Percentiles rank a stretch among this genome's conserved stretches.
Conservation (phyloP, 92 coral and sea anemone species). For the Montipora capitata region DNA sequence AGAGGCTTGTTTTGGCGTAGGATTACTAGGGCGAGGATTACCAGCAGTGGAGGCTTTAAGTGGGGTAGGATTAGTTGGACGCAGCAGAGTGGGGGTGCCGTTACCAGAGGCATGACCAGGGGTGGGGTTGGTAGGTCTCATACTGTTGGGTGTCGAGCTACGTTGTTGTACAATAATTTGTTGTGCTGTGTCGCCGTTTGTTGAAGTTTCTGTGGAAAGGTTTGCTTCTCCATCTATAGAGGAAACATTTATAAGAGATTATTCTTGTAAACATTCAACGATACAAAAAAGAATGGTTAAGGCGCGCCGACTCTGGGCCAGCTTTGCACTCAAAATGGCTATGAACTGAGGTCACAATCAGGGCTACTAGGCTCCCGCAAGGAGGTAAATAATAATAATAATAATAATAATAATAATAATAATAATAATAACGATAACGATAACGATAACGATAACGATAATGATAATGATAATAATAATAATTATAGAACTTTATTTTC, state of each 20-base stretch:
- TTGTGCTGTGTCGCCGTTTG: constrained; percentile 39
- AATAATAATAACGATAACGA: too few species aligned
- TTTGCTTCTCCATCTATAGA: constrained; percentile 14
- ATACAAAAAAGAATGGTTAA: too few species aligned
- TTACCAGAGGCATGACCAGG: constrained; percentile 96
- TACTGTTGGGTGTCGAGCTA: constrained; percentile 85
- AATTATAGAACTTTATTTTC: too few species aligned
- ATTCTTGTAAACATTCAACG: not conserved
- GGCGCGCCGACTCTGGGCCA: too few species aligned
- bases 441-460: too few species aligned
- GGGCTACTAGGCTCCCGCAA: too few species aligned
- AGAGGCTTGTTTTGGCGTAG: constrained; percentile 86
- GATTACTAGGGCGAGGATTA: constrained; percentile 90
- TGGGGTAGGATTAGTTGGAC: constrained; percentile 98
- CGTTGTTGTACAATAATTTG: constrained; percentile 48
- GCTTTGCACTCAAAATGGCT: too few species aligned
- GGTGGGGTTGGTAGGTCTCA: constrained; percentile 98
- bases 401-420: too few species aligned
- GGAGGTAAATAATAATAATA: too few species aligned
- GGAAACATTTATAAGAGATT: not conserved
- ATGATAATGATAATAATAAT: too few species aligned
- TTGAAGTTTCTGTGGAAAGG: constrained; percentile 2
- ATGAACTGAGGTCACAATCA: too few species aligned
- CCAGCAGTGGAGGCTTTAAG: constrained; percentile 83
- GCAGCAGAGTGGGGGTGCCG: constrained; percentile 91